phyloP scores from a whole-genome alignment of 2,797 vertebrate species.

The Micrastur ruficollis region DNA sequence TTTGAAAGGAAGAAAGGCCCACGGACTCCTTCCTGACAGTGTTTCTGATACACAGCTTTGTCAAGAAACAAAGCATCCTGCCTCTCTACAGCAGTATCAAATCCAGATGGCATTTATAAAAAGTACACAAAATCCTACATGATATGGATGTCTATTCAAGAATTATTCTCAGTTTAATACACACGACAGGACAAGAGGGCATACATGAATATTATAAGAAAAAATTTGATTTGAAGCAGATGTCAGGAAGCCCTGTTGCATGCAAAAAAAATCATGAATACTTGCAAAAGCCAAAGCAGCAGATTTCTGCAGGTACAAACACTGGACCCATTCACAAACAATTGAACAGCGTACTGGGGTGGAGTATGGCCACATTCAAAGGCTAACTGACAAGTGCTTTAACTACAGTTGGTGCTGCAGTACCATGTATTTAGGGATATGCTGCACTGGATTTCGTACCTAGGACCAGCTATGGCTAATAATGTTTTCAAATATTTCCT shows the following conservation, averaged over 20 bases:
- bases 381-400: background rate
- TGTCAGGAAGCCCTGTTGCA: slow-evolving; percentile 65
- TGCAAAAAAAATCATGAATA: slow-evolving; percentile 12
- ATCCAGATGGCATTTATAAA: slow-evolving; percentile 59
- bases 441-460: background rate
- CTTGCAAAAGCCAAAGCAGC: slow-evolving; percentile 36
- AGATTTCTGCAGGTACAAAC: slow-evolving; percentile 62
- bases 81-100: slow-evolving; percentile 31
- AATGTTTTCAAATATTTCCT: background rate
- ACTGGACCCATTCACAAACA: slow-evolving; percentile 63
- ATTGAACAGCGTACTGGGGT: background rate
- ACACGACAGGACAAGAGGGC: slow-evolving; percentile 65
- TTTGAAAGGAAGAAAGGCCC: slow-evolving; percentile 32
- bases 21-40: slow-evolving; percentile 6
- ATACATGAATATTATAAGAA: slow-evolving; percentile 61
- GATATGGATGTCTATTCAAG: slow-evolving; percentile 61
- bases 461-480: background rate
- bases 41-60: background rate
- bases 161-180: slow-evolving; percentile 70
- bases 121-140: slow-evolving; percentile 58
- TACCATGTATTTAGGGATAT: background rate
- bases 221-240: slow-evolving; percentile 73
- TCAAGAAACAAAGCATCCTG: slow-evolving; percentile 59
- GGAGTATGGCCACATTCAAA: background rate
- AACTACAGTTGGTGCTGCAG: background rate